Conservation (phyloP, 1,140 invertebrate genomes). For the Psix sp. region DNA sequence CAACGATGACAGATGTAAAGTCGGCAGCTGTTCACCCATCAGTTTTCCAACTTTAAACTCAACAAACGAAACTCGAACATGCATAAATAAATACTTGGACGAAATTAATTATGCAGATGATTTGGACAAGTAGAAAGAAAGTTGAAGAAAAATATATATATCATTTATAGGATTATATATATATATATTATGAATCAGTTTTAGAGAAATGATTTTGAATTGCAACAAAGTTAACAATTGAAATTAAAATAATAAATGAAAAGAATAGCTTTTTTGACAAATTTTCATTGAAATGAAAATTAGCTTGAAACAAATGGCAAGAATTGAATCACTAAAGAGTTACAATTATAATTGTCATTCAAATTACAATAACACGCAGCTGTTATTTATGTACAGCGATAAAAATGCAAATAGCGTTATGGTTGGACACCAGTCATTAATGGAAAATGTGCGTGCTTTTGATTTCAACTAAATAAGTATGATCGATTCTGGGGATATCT, state of each 20-base stretch:
- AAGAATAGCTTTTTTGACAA: not conserved
- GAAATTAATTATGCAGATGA: no score
- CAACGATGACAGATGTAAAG: conserved; percentile 31
- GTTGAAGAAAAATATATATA: no score
- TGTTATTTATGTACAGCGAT: conserved; percentile 29
- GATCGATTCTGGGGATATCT: no score
- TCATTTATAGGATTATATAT: no score
- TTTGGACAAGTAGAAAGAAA: no score
- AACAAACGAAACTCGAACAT: no score
- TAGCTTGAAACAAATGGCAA: not conserved
- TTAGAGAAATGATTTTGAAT: no score
- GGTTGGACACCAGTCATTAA: conserved; percentile 11
- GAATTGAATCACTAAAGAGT: conserved; percentile 9
- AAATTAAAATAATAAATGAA: not conserved
- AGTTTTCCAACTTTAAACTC: no score
- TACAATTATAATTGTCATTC: conserved; percentile 19
- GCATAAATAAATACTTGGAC: no score
- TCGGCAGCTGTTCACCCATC: conserved; percentile 27
- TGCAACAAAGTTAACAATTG: no score
- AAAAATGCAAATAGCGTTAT: conserved; percentile 36
- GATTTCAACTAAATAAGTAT: no score
- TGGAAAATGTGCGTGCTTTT: conserved; percentile 40
- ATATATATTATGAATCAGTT: no score
- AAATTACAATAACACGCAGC: conserved; percentile 23
- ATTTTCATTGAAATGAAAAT: not conserved